A percentile compares a stretch with the other conserved stretches of the same genome.
These are phyloP conservation scores for Kradibia gibbosae DNA, from an alignment of 1,140 invertebrate genomes.

Conservation along the genomic window DNA sequence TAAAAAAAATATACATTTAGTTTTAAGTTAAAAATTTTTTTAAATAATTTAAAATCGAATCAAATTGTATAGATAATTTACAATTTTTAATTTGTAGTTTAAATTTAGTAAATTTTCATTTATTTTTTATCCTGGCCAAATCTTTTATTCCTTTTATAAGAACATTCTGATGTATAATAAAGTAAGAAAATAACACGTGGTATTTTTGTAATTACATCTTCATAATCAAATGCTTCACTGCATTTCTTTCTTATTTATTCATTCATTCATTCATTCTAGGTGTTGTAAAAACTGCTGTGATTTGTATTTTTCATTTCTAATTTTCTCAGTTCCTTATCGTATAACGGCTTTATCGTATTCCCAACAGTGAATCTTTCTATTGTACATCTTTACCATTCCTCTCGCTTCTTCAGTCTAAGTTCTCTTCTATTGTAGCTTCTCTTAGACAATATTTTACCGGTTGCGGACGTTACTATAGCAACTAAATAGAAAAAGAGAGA, in stretches of 20 bases:
- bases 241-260: neutral
- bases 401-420: constrained; percentile 38
- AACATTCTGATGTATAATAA: neutral
- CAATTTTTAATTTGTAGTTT: too few species aligned
- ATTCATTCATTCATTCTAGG: neutral
- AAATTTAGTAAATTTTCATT: too few species aligned
- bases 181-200: neutral
- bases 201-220: constrained; percentile 2
- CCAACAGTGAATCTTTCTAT: constrained; percentile 24
- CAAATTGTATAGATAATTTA: too few species aligned
- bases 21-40: too few species aligned
- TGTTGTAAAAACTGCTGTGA: neutral
- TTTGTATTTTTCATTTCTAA: constrained; percentile 28
- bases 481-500: constrained; percentile 53
- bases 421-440: constrained; percentile 47
- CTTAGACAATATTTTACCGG: constrained; percentile 65
- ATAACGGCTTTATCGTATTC: constrained; percentile 30
- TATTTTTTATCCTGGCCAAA: too few species aligned
- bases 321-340: constrained; percentile 37
- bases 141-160: neutral
- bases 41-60: too few species aligned
- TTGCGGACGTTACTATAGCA: constrained; percentile 64
- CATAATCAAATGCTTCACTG: constrained; percentile 5
- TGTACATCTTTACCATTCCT: constrained; percentile 19
- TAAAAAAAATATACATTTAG: too few species aligned